Base-by-base conservation (phyloP, 2,888 invertebrate species). In the Hypercompe scribonia region DNA sequence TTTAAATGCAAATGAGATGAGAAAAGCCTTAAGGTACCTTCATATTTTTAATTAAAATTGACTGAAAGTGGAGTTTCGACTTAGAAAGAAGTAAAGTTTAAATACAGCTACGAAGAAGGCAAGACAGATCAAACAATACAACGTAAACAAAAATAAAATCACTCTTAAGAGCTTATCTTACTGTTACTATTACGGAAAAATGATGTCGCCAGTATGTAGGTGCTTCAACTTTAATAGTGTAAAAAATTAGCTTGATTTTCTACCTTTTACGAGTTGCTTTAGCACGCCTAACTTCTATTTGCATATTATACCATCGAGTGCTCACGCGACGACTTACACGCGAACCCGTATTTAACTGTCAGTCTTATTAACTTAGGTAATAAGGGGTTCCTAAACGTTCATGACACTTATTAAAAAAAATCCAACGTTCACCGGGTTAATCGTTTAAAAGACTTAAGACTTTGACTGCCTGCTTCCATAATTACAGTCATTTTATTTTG, bases 291-390 rank as follows among this genome's bases (percentile, higher is more conserved):
- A 80, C 70, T 76, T 78, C 65, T 82, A 84, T 84, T 83, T 83
- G 77, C 81, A 83, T 84, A 76, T n/a, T n/a, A n/a, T 69, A 79
- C 78, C 69, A 76, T 79, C 71, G 72, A 75, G 75, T 72, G 42
- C 80, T 79, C 84, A 84, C 85, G 84, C 84, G 82, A 85, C 64
- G 74, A 71, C 10, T 67, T 67, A 75, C 83, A 84, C 85, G 85
- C 83, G 72, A 84, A 78, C 80, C 76, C 64, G 81, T 83, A 84
- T 83, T 84, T 83, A 82, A 75, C 74, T 70, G 70, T 75, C 75
- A 83, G 76, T 70, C 73, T 84, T 75, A 76, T 72, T 69, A 79
- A 72, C 74, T 70, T 72, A 81, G 71, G 71, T 77, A 84, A 71
- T 77, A 74, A 73, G 73, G 69, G 67, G 75, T 82, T 80, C 78